phyloP scores from a whole-genome alignment of 2,797 vertebrate species.

The Erpetoichthys calabaricus region DNA sequence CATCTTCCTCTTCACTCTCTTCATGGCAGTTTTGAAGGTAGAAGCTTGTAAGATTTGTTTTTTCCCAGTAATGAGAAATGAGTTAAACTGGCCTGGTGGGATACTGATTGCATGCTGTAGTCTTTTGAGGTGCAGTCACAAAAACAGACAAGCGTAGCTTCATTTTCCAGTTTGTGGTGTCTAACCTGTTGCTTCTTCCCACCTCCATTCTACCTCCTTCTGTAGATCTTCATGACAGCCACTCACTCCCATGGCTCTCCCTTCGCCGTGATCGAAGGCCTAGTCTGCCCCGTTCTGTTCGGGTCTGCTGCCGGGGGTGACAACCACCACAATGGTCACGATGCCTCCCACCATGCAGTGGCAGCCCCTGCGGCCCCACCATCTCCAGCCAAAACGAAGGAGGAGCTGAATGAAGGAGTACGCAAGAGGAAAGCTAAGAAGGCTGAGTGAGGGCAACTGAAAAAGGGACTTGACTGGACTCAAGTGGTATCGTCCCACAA shows the following conservation, averaged over 20 bases:
- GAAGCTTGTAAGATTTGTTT: slow-evolving; percentile 4
- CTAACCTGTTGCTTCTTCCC: background rate
- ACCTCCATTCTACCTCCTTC: background rate
- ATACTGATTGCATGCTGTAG: background rate
- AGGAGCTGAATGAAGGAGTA: slow-evolving; percentile 79
- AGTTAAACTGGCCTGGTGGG: background rate
- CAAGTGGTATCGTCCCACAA: too few relatives aligned
- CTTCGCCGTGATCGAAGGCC: slow-evolving; percentile 70
- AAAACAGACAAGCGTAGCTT: background rate
- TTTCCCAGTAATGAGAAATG: background rate
- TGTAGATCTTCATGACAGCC: slow-evolving; percentile 82
- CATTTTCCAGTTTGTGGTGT: too few relatives aligned
- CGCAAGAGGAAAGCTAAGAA: slow-evolving; percentile 92
- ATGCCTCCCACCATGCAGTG: slow-evolving; percentile 43
- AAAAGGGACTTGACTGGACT: background rate
- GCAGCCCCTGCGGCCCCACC: slow-evolving; percentile 29
- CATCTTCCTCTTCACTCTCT: slow-evolving; percentile 84
- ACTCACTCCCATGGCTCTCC: slow-evolving; percentile 87
- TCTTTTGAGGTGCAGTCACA: background rate
- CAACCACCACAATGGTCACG: slow-evolving; percentile 39
- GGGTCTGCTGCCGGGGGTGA: slow-evolving; percentile 47
- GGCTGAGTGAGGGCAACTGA: slow-evolving; percentile 55
- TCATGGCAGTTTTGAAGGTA: slow-evolving; percentile 88
- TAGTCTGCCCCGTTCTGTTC: slow-evolving; percentile 74
- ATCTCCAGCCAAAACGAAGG: slow-evolving; percentile 71